A percentile compares a stretch with the other conserved stretches of the same genome.
These are phyloP conservation scores for Drosophila siamana DNA, from an alignment of 2,888 invertebrate species.

Conservation along the genomic window DNA sequence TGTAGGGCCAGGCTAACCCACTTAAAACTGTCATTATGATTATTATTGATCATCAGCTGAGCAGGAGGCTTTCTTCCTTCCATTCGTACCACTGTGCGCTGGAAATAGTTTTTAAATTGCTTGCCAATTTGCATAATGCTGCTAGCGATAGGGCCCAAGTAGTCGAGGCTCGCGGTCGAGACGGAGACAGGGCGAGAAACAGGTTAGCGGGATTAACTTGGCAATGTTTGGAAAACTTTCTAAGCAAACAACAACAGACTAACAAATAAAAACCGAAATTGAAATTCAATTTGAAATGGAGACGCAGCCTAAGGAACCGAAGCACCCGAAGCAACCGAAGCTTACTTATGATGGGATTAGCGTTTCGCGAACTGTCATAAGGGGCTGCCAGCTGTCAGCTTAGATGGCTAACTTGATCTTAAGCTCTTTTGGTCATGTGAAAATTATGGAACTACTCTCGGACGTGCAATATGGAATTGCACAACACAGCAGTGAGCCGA, in stretches of 20 bases:
- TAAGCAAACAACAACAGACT: conserved; percentile 58
- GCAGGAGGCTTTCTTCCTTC: neutral
- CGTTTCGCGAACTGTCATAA: conserved; percentile 71
- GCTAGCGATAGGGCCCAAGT: conserved; percentile 46
- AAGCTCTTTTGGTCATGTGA: conserved; percentile 80
- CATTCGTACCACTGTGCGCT: neutral
- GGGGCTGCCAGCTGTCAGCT: conserved; percentile 77
- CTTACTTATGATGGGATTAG: conserved; percentile 75
- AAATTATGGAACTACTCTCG: conserved; percentile 67
- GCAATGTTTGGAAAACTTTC: conserved; percentile 77
- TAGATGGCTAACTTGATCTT: conserved; percentile 79
- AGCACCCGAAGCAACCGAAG: no score
- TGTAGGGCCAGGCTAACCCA: conserved; percentile 67
- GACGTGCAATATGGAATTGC: conserved; percentile 68
- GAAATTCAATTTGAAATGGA: conserved; percentile 62
- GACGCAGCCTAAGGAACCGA: conserved; percentile 26
- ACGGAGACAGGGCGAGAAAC: no score
- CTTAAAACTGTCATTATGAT: conserved; percentile 79
- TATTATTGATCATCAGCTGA: conserved; percentile 74
- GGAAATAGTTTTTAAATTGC: conserved; percentile 55
- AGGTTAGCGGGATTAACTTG: conserved; percentile 72
- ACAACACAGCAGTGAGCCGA: conserved; percentile 56
- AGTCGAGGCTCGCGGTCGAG: conserved; percentile 23
- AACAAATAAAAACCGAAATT: conserved; percentile 56
- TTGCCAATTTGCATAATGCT: conserved; percentile 60